phyloP scores from a whole-genome alignment of 2,113 vertebrate species.

The Bubo scandiacus region DNA sequence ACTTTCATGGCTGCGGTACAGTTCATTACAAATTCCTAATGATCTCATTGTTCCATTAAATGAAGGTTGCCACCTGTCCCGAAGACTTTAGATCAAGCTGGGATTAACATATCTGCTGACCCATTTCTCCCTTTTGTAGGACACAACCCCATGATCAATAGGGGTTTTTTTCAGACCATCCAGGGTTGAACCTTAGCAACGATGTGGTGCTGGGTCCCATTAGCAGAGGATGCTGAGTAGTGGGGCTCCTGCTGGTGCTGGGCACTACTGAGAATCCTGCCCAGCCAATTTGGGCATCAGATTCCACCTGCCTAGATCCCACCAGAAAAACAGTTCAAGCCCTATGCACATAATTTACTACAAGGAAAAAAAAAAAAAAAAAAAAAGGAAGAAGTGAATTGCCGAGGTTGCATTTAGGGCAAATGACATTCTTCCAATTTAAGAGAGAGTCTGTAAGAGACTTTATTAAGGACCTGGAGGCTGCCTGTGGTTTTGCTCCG shows the following conservation, averaged over 20 bases:
- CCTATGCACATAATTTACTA: background rate
- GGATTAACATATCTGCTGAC: slow-evolving; percentile 37
- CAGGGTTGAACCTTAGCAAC: background rate
- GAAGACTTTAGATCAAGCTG: slow-evolving; percentile 44
- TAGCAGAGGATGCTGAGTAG: background rate
- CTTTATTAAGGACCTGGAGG: background rate
- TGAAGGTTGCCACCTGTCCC: slow-evolving; percentile 55
- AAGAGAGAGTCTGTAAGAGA: background rate
- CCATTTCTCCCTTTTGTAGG: slow-evolving; percentile 44
- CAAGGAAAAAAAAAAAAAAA: rapidly evolving
- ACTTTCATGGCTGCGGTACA: background rate
- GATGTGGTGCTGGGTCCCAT: background rate
- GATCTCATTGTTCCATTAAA: slow-evolving; percentile 61
- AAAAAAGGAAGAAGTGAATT: background rate
- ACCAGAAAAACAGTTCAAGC: background rate
- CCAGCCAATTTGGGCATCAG: rapidly evolving
- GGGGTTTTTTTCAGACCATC: background rate
- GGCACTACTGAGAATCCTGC: background rate
- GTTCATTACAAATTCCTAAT: slow-evolving; percentile 57
- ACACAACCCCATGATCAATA: background rate
- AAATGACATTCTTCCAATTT: background rate
- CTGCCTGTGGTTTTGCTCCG: background rate
- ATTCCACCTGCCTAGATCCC: background rate
- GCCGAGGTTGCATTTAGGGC: background rate
- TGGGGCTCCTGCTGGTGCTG: background rate